Percentiles rank a stretch among this genome's conserved stretches.
Evolutionary conservation across 2,797 vertebrate species (phyloP).

Genomic region (Miichthys miiuy): DNA sequence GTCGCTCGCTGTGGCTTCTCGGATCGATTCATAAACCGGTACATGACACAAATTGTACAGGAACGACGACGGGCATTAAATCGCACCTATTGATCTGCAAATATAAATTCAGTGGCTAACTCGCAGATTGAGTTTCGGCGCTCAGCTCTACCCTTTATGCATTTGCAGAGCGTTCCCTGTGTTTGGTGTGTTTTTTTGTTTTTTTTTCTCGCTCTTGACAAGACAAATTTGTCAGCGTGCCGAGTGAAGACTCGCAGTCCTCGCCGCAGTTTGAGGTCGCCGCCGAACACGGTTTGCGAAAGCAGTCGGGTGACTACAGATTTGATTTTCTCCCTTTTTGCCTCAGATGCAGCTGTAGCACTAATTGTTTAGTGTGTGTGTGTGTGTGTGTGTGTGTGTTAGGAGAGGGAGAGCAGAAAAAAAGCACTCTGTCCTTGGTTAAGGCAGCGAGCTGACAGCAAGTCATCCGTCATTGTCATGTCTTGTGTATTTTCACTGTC

Average conservation of each 20-base stretch:
- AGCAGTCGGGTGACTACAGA: slow-evolving; percentile 56
- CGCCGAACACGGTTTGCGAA: slow-evolving; percentile 42
- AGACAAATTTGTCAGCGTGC: slow-evolving; percentile 56
- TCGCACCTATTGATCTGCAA: slow-evolving; percentile 42
- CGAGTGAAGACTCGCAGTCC: slow-evolving; percentile 42
- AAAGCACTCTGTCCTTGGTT: slow-evolving; percentile 80
- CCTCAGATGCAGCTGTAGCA: slow-evolving; percentile 34
- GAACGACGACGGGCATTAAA: slow-evolving; percentile 25
- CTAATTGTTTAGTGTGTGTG: slow-evolving; percentile 62
- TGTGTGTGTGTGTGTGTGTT: slow-evolving; percentile 17
- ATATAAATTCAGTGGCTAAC: slow-evolving; percentile 14
- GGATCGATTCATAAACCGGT: slow-evolving; percentile 17
- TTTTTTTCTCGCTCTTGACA: slow-evolving; percentile 31
- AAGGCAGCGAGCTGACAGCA: slow-evolving; percentile 65
- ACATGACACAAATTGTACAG: slow-evolving; percentile 23
- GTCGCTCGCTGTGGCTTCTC: neutral
- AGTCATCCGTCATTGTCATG: slow-evolving; percentile 72
- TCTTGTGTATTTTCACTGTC: slow-evolving; percentile 55
- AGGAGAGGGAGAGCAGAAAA: slow-evolving; percentile 44
- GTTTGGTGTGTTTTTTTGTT: neutral
- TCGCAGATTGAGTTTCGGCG: neutral
- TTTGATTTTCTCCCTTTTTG: slow-evolving; percentile 61
- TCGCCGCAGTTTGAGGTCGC: slow-evolving; percentile 57
- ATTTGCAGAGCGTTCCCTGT: neutral
- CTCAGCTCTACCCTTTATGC: neutral